Conservation (phyloP, 2,113 vertebrate genomes). For the Dromiciops gliroides region DNA sequence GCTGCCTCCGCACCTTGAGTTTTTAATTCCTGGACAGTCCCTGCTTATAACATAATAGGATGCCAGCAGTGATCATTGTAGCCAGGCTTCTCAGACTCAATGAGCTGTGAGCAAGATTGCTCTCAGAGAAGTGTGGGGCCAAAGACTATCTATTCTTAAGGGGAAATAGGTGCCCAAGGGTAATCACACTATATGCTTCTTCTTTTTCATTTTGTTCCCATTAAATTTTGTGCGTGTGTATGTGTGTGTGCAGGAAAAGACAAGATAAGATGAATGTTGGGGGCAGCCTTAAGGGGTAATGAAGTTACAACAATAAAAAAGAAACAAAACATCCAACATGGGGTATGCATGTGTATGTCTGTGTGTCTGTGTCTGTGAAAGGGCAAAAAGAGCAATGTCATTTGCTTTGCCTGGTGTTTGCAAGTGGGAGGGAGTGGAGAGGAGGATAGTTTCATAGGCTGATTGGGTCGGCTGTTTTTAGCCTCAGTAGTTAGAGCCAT, state of each 20-base stretch:
- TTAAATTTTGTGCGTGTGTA: background rate
- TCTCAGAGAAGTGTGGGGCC: background rate
- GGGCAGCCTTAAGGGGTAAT: too few species aligned
- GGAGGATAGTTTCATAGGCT: background rate
- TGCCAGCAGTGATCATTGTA: background rate
- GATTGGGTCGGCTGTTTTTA: background rate
- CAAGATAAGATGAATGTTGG: too few species aligned
- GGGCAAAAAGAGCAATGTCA: background rate
- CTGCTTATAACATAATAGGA: slow-evolving; percentile 10
- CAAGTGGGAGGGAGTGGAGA: background rate
- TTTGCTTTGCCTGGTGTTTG: background rate
- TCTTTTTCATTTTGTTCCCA: background rate
- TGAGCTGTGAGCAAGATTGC: background rate
- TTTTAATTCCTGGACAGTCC: background rate
- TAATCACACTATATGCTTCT: background rate
- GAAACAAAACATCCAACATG: too few species aligned
- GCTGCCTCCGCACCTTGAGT: too few species aligned
- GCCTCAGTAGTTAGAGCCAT: background rate
- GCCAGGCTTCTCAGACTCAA: background rate
- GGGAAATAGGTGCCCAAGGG: background rate
- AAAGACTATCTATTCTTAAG: background rate
- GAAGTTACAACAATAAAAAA: too few species aligned
- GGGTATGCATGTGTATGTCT: background rate
- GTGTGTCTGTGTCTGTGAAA: background rate
- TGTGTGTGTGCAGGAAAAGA: background rate